These are phyloP conservation scores for Philhelius pedissequus DNA, from an alignment of 2,888 invertebrate species.

Conservation along the genomic window DNA sequence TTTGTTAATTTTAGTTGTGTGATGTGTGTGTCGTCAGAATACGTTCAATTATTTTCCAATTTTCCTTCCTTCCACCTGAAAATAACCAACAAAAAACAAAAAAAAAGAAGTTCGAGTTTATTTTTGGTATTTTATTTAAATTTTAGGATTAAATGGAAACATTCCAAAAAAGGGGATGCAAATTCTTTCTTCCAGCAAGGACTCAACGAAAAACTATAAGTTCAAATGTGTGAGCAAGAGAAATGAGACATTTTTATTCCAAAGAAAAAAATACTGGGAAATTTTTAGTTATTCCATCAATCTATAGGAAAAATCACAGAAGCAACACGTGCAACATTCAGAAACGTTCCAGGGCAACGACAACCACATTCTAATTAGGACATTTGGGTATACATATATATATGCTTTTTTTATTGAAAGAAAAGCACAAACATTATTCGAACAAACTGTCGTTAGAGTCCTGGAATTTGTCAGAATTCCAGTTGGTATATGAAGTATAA, in stretches of 20 bases:
- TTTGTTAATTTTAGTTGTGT: neutral
- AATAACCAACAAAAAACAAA: no score
- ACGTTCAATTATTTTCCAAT: slow-evolving; percentile 7
- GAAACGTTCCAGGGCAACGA: neutral
- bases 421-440: neutral
- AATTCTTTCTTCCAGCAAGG: neutral
- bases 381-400: no score
- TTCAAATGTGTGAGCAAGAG: neutral
- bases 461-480: neutral
- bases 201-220: neutral
- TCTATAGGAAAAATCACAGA: neutral
- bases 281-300: neutral
- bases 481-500: neutral
- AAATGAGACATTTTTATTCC: neutral
- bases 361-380: slow-evolving; percentile 2
- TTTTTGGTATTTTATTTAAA: neutral
- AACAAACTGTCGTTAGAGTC: neutral
- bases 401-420: neutral
- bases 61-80: slow-evolving; percentile 5
- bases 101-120: neutral
- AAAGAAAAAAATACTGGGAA: neutral
- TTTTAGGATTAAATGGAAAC: neutral
- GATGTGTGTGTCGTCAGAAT: neutral
- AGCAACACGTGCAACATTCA: slow-evolving; percentile 8
- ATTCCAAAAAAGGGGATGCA: neutral